These are phyloP conservation scores for Discoglossus pictus DNA, from an alignment of 2,797 vertebrate genomes.

Conservation along the genomic window DNA sequence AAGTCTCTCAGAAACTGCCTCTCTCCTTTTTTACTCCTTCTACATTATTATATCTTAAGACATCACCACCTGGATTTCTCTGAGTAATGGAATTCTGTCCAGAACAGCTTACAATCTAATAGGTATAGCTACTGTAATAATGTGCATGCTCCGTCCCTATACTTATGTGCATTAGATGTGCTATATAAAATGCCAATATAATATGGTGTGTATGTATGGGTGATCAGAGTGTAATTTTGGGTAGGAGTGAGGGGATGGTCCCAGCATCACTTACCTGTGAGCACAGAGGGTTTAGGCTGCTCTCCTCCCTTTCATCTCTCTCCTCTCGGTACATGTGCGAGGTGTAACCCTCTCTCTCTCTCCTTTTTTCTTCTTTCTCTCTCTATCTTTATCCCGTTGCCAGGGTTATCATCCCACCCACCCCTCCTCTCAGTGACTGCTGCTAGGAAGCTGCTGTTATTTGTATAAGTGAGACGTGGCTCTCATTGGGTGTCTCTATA, in stretches of 20 bases:
- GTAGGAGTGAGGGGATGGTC: neutral
- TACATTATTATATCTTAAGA: too few species aligned
- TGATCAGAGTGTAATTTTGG: neutral
- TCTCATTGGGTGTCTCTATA: conserved; percentile 4
- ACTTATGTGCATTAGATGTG: too few species aligned
- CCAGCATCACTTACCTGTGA: conserved; percentile 18
- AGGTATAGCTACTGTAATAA: too few species aligned
- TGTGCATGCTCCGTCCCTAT: too few species aligned
- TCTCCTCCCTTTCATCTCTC: neutral
- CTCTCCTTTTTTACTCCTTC: too few species aligned
- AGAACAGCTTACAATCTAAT: neutral
- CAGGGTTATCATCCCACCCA: conserved; percentile 1
- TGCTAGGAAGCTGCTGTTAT: conserved; percentile 9
- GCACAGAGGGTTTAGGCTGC: too few species aligned
- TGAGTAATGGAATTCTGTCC: too few species aligned
- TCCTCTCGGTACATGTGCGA: conserved; percentile 28
- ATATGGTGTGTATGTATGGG: too few species aligned
- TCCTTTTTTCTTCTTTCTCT: conserved; percentile 1
- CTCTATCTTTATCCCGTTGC: conserved; percentile 26
- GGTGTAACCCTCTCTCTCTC: neutral
- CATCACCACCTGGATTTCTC: too few species aligned
- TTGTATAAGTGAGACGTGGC: conserved; percentile 13
- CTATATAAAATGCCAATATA: too few species aligned
- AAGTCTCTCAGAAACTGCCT: too few species aligned
- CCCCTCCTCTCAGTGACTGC: conserved; percentile 10